Evolutionary conservation across 2,113 vertebrate species (phyloP), one percentile per base, ranked within the genome.

Genomic region (Syrmaticus mikado): DNA sequence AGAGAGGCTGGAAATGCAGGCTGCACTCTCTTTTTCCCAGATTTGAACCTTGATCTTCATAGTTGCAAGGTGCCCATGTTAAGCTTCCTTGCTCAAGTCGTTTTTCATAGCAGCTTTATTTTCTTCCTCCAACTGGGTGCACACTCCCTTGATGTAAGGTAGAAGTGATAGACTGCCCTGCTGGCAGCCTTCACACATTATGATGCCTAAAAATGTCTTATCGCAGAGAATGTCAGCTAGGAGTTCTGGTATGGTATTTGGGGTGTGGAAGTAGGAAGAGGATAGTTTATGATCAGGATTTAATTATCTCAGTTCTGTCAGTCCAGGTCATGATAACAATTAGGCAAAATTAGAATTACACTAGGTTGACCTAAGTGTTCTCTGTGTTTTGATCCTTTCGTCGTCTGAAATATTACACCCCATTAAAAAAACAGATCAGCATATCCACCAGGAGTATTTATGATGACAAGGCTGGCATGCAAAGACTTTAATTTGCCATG

Each of bases 151-250:
- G 82, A 92, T 82, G 65, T 86, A 80, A 92, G 85, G 85, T 90
- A 53, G 65, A 94, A 94, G 95, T 92, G 93, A 93, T 86, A 96
- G 95, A 92, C 94, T 92, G 79, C n/a, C 87, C 85, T 91, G 87
- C 89, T 96, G 91, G 76, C 90, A 94, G 85, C 76, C 85, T 94
- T 96, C 85, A 84, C 82, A 94, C 65, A 25, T 83, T 88, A 82
- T 83, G 76, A 85, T 90, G 38, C 85, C 79, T 92, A 90, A 96
- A 96, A 92, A 83, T 78, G 79, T 86, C 75, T 92, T 90, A 83
- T 91, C 65, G 71, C 27, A 22, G 89, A 92, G 94, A 88, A 91
- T 74, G 73, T 90, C 87, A 90, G 67, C 70, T 76, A 91, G 72
- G 25, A 94, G 41, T 61, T 48, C 34, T 89, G 76, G 52, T 11